phyloP scores from a whole-genome alignment of 2,113 vertebrate genomes.

The Eudorcas thomsonii region DNA sequence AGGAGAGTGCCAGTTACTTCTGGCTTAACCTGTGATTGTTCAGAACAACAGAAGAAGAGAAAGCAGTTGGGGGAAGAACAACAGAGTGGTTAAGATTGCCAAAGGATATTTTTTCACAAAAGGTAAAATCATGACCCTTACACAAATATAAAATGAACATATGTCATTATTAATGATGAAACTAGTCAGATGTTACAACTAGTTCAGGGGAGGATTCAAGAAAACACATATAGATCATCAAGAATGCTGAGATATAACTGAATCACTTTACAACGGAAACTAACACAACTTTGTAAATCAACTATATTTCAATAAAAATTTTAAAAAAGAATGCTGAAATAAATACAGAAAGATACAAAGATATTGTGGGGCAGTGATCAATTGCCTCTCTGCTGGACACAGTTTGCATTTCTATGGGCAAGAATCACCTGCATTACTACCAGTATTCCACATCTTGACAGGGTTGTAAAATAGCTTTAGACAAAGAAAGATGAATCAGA shows the following conservation, averaged over 20 bases:
- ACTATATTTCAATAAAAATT: background rate
- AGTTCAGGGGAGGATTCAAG: background rate
- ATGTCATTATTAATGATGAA: background rate
- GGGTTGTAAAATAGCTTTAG: background rate
- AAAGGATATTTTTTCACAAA: background rate
- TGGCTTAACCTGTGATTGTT: background rate
- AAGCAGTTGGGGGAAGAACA: background rate
- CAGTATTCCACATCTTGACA: background rate
- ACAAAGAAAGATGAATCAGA: background rate
- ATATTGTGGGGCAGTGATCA: background rate
- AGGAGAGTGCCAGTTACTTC: background rate
- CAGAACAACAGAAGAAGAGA: background rate
- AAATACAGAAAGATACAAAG: background rate
- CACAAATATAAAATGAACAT: background rate
- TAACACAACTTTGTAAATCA: background rate
- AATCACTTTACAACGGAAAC: background rate
- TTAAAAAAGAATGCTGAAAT: background rate
- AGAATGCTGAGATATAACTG: background rate
- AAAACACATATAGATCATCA: background rate
- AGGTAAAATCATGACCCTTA: background rate
- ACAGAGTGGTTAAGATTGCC: background rate
- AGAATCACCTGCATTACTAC: background rate
- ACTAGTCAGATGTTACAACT: background rate
- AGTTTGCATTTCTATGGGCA: background rate
- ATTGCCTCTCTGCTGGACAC: background rate